A percentile compares a stretch with the other conserved stretches of the same genome.
phyloP scores from a whole-genome alignment of 2,113 vertebrate species.

The Megaleporinus macrocephalus region DNA sequence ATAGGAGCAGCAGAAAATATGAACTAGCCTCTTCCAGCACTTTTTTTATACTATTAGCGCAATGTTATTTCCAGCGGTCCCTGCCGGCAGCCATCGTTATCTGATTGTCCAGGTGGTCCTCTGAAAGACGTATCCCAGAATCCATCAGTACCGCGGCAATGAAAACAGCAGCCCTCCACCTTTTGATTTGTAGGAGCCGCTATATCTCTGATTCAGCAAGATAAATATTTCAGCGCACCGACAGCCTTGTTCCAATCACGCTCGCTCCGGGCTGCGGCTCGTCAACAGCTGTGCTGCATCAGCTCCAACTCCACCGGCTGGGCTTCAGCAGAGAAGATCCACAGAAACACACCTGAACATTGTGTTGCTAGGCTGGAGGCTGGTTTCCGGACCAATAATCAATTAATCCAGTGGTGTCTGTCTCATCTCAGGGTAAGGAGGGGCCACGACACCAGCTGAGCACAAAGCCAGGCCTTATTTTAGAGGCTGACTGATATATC shows the following conservation, averaged over 20 bases:
- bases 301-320: not conserved
- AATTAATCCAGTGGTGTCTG: too few species aligned
- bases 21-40: not conserved
- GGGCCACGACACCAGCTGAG: too few species aligned
- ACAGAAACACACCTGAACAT: too few species aligned
- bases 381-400: too few species aligned
- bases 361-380: not conserved
- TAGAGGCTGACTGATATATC: too few species aligned
- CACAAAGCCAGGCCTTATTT: too few species aligned
- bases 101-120: constrained; percentile 13
- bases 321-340: not conserved
- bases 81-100: not conserved
- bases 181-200: constrained; percentile 8
- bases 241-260: constrained; percentile 8
- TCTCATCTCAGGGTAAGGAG: too few species aligned
- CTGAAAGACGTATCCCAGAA: constrained; percentile 11
- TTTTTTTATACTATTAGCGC: not conserved
- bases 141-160: not conserved
- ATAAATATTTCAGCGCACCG: constrained; percentile 37
- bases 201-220: constrained; percentile 38
- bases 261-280: not conserved
- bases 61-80: constrained; percentile 10
- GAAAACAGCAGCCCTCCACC: constrained; percentile 8
- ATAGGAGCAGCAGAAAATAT: not conserved
- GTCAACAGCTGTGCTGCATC: not conserved